Conservation (phyloP, 37 sponge, comb jelly and placozoan species). For the Aplysina aerophoba region DNA sequence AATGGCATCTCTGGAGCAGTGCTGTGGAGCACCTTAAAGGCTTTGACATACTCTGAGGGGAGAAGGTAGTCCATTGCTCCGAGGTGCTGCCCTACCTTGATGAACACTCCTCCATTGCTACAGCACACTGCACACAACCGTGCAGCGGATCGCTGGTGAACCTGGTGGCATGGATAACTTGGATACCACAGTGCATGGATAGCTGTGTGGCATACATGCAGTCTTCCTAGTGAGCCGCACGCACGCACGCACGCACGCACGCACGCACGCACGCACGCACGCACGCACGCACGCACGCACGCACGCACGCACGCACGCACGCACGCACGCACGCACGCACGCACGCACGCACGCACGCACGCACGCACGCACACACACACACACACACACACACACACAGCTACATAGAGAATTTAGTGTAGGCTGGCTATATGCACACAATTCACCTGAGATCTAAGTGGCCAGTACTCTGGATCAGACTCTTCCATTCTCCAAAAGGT, state of each 20-base stretch:
- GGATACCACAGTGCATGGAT: not conserved
- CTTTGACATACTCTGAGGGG: slow-evolving; percentile 81
- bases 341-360: too few relatives aligned
- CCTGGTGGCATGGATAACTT: not conserved
- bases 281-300: not conserved
- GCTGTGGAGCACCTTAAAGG: slow-evolving; percentile 90
- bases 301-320: too few relatives aligned
- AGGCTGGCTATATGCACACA: not conserved
- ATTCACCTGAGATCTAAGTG: slow-evolving; percentile 51
- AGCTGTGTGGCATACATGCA: too few relatives aligned
- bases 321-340: not conserved
- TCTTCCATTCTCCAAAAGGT: slow-evolving; percentile 26
- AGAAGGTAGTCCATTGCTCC: slow-evolving; percentile 93
- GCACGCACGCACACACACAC: not conserved
- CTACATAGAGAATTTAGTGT: not conserved
- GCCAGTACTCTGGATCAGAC: slow-evolving; percentile 34
- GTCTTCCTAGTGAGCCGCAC: too few relatives aligned
- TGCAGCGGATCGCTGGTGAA: slow-evolving; percentile 82
- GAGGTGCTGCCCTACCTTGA: slow-evolving; percentile 94
- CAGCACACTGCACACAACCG: slow-evolving; percentile 73
- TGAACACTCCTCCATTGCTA: slow-evolving; percentile 86
- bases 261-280: not conserved
- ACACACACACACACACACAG: not conserved
- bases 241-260: not conserved
- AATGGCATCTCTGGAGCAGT: slow-evolving; percentile 81